phyloP scores from a whole-genome alignment of 1,140 invertebrate species.

The Pseudachorutes palmiensis region DNA sequence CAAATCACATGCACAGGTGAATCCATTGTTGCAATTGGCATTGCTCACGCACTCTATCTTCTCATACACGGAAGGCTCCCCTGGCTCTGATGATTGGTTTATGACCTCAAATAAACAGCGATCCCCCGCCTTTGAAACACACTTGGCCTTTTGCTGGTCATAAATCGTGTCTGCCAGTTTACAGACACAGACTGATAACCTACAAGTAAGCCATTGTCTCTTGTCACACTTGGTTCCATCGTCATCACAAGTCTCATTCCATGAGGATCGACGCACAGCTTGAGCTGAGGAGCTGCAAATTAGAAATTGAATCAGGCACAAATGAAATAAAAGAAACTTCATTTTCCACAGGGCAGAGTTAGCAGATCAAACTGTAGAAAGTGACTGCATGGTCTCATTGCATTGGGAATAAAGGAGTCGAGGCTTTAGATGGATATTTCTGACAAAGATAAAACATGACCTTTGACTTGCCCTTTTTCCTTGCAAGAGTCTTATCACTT shows the following conservation, averaged over 20 bases:
- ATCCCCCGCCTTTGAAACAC: not conserved
- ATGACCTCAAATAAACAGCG: not conserved
- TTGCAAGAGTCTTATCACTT: too few species aligned
- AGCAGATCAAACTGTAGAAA: too few species aligned
- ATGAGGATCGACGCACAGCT: not conserved
- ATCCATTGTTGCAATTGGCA: not conserved
- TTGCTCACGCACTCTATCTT: not conserved
- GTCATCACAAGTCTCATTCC: not conserved
- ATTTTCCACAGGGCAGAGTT: too few species aligned
- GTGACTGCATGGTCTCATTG: too few species aligned
- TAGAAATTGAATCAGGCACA: too few species aligned
- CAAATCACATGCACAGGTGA: not conserved
- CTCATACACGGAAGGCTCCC: not conserved
- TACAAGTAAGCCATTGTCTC: not conserved
- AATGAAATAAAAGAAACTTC: too few species aligned
- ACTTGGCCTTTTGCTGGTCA: not conserved
- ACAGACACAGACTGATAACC: not conserved
- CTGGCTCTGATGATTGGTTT: not conserved
- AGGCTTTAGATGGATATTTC: too few species aligned
- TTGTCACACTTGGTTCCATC: not conserved
- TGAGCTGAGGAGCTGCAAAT: not conserved
- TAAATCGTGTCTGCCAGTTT: not conserved
- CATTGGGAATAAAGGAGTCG: too few species aligned
- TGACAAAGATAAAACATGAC: too few species aligned
- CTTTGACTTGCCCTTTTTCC: too few species aligned